phyloP scores from a whole-genome alignment of 1,140 invertebrate species.

The Nylanderia fulva region DNA sequence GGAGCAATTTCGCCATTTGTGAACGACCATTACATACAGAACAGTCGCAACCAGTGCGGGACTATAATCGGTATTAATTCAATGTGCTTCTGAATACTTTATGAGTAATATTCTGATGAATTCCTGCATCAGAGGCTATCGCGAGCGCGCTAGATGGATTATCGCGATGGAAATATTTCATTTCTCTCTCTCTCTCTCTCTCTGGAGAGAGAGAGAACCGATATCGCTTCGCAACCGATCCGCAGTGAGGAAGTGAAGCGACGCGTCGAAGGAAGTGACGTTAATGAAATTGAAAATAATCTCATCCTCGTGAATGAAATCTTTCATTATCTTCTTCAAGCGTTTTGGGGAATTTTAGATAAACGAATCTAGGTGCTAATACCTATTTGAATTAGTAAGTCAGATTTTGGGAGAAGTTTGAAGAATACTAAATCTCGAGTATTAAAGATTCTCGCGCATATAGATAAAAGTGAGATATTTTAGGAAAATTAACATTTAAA shows the following conservation, averaged over 20 bases:
- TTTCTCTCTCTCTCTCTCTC: no score
- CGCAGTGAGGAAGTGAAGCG: conserved; percentile 8
- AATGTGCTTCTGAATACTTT: conserved; percentile 73
- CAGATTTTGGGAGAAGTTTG: background rate
- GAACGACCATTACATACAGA: conserved; percentile 71
- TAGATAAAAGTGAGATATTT: background rate
- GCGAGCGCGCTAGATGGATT: conserved; percentile 62
- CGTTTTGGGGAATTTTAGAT: background rate
- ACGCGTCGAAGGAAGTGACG: conserved; percentile 44
- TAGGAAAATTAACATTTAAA: conserved; percentile 2
- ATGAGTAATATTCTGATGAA: conserved; percentile 73
- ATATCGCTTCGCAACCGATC: conserved; percentile 32
- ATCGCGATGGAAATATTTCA: conserved; percentile 73
- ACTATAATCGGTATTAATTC: conserved; percentile 77
- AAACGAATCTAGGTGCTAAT: background rate
- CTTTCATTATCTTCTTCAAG: background rate
- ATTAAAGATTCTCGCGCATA: background rate
- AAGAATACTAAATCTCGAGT: background rate
- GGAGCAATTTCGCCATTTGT: background rate
- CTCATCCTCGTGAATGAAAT: conserved; percentile 9
- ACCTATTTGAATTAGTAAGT: background rate
- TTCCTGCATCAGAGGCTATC: conserved; percentile 65
- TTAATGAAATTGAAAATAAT: conserved; percentile 65
- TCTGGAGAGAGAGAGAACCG: background rate
- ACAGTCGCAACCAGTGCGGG: conserved; percentile 49